phyloP scores from a whole-genome alignment of 2,888 invertebrate genomes.

The Ceraclea dissimilis region DNA sequence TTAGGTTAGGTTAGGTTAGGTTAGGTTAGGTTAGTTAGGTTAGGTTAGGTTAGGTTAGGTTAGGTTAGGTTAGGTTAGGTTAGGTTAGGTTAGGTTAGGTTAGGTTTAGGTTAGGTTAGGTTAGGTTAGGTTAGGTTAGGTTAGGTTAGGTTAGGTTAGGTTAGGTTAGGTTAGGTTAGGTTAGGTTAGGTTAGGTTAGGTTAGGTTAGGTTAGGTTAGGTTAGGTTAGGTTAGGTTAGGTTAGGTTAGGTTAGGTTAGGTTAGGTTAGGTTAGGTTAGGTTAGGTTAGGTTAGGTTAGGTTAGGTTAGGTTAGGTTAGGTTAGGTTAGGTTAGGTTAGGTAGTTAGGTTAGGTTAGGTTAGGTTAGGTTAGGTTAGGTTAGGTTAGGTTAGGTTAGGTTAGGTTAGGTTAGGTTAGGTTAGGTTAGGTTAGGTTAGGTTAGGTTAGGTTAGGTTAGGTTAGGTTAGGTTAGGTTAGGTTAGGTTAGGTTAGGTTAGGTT shows the following conservation, averaged over 20 bases:
- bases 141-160: slow-evolving; percentile 27
- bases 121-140: slow-evolving; percentile 27
- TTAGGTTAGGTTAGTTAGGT: slow-evolving; percentile 24
- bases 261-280: slow-evolving; percentile 24
- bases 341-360: slow-evolving; percentile 23
- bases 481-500: slow-evolving; percentile 27
- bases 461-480: slow-evolving; percentile 22
- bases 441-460: slow-evolving; percentile 24
- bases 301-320: slow-evolving; percentile 22
- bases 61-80: slow-evolving; percentile 44
- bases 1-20: slow-evolving; percentile 25
- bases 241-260: slow-evolving; percentile 24
- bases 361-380: slow-evolving; percentile 24
- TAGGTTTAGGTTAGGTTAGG: slow-evolving; percentile 27
- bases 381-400: slow-evolving; percentile 25
- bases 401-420: slow-evolving; percentile 18
- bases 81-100: slow-evolving; percentile 25
- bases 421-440: slow-evolving; percentile 20
- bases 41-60: slow-evolving; percentile 23
- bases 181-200: slow-evolving; percentile 23
- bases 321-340: slow-evolving; percentile 26
- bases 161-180: slow-evolving; percentile 24
- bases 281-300: slow-evolving; percentile 23
- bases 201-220: slow-evolving; percentile 25
- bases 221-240: slow-evolving; percentile 26